Conservation (phyloP, 2,113 vertebrate genomes). For the Psittacula cyanocephala region DNA sequence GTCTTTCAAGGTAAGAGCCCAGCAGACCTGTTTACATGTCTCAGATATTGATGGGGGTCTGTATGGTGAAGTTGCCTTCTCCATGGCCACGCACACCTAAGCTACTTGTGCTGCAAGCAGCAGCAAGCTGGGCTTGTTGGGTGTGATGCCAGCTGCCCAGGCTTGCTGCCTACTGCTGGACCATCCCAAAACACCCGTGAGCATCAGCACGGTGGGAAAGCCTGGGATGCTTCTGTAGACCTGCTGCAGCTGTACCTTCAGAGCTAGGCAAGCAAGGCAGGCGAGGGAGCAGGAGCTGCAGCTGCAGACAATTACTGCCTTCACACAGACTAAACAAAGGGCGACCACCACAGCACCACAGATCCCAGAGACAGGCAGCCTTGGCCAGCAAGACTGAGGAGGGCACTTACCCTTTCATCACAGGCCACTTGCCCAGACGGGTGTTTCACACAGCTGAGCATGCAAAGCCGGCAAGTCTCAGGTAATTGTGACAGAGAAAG, state of each 20-base stretch:
- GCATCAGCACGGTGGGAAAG: neutral
- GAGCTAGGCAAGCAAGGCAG: neutral
- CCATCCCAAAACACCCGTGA: rapidly evolving
- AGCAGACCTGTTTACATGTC: neutral
- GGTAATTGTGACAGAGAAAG: constrained; percentile 40
- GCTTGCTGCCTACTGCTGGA: neutral
- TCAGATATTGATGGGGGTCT: rapidly evolving
- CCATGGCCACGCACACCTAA: rapidly evolving
- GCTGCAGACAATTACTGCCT: constrained; percentile 53
- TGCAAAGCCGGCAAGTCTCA: neutral
- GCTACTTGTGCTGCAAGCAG: neutral
- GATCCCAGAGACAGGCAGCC: constrained; percentile 5
- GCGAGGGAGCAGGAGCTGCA: neutral
- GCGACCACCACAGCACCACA: neutral
- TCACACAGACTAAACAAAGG: constrained; percentile 66
- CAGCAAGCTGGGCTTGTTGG: neutral
- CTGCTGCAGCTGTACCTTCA: rapidly evolving
- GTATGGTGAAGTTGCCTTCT: neutral
- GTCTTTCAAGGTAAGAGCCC: neutral
- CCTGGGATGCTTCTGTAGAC: neutral
- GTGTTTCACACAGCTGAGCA: neutral
- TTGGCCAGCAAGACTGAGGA: neutral
- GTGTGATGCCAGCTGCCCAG: neutral
- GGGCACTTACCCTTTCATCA: neutral
- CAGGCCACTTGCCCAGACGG: neutral